phyloP scores from a whole-genome alignment of 64 coral and sea anemone species.

The Montipora foliosa region DNA sequence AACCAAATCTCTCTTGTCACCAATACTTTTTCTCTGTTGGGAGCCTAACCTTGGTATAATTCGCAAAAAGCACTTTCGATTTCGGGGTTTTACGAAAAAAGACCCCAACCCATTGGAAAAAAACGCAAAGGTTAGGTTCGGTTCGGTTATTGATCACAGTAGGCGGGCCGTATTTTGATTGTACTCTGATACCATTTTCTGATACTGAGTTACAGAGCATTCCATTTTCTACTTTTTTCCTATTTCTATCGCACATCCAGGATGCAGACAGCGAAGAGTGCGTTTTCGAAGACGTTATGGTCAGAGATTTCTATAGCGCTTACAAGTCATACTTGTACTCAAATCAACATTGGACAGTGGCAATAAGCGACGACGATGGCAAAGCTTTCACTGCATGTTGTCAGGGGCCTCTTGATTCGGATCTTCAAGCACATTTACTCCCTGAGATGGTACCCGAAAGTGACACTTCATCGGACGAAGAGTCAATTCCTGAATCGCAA shows the following conservation, averaged over 20 bases:
- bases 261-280: constrained; percentile 92
- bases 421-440: constrained; percentile 50
- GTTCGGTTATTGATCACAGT: no score
- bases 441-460: constrained; percentile 34
- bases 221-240: no score
- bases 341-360: constrained; percentile 82
- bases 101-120: no score
- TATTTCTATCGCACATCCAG: constrained; percentile 25
- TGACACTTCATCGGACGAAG: constrained; percentile 41
- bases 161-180: no score
- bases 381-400: constrained; percentile 47
- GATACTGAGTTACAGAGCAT: no score
- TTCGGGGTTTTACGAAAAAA: no score
- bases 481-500: constrained; percentile 11
- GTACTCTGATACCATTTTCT: no score
- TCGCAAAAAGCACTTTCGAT: no score
- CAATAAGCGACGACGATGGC: constrained; percentile 54
- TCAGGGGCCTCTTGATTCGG: constrained; percentile 46
- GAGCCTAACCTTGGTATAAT: no score
- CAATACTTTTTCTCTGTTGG: no score
- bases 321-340: constrained; percentile 88
- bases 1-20: no score
- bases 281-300: constrained; percentile 82
- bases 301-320: constrained; percentile 85
- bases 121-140: no score